Evolutionary conservation across 2,797 vertebrate genomes (phyloP).

Genomic region (Brachymystax lenok): DNA sequence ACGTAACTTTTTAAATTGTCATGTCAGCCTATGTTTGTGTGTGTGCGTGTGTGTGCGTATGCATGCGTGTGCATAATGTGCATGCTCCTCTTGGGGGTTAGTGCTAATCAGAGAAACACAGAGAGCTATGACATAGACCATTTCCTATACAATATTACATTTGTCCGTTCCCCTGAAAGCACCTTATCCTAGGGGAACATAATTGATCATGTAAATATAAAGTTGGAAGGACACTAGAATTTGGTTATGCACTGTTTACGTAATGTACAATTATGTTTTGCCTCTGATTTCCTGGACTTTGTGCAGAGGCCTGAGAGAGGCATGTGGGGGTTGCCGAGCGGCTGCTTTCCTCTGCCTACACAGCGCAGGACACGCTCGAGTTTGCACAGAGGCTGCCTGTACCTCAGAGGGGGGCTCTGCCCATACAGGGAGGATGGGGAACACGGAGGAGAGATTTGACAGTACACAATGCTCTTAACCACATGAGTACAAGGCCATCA

Average conservation of each 20-base stretch:
- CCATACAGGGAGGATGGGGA: slow-evolving; percentile 45
- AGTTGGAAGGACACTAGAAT: slow-evolving; percentile 70
- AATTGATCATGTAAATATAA: slow-evolving; percentile 77
- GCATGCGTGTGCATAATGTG: not conserved
- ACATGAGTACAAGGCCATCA: slow-evolving; percentile 31
- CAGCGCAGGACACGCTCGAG: slow-evolving; percentile 67
- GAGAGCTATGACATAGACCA: slow-evolving; percentile 57
- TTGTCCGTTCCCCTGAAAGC: slow-evolving; percentile 47
- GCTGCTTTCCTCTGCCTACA: slow-evolving; percentile 44
- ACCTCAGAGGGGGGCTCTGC: slow-evolving; percentile 50
- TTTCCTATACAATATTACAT: slow-evolving; percentile 62
- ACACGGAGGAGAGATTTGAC: slow-evolving; percentile 43
- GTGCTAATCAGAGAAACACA: slow-evolving; percentile 47
- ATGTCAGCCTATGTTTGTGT: not conserved
- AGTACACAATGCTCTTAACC: slow-evolving; percentile 40
- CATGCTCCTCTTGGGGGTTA: slow-evolving; percentile 19
- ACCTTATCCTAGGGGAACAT: slow-evolving; percentile 67
- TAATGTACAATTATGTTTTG: slow-evolving; percentile 76
- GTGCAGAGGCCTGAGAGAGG: slow-evolving; percentile 70
- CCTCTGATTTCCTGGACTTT: slow-evolving; percentile 77
- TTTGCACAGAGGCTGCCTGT: slow-evolving; percentile 76
- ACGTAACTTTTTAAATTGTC: not conserved
- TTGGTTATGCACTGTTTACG: slow-evolving; percentile 76
- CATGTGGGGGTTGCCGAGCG: slow-evolving; percentile 62
- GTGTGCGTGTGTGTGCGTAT: not conserved